phyloP scores from a whole-genome alignment of 2,888 invertebrate genomes.

The Aromia moschata region DNA sequence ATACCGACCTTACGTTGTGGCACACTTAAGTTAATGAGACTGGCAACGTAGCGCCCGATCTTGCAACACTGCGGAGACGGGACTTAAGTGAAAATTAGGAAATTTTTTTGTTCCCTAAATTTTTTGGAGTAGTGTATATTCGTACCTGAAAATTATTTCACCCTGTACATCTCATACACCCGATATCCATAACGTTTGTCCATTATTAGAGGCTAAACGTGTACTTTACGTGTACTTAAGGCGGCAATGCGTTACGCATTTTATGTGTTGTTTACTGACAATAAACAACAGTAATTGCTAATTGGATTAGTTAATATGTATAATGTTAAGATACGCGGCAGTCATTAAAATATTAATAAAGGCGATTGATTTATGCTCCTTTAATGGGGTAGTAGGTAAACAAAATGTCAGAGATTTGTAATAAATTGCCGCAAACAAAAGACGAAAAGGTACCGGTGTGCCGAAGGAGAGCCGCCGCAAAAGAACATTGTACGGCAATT shows the following conservation, averaged over 20 bases:
- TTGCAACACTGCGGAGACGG: no score
- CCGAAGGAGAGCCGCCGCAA: no score
- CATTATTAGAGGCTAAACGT: not conserved
- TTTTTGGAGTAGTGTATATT: no score
- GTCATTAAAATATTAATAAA: slow-evolving; percentile 16
- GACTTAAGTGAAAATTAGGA: no score
- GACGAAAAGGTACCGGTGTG: not conserved
- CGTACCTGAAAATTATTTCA: no score
- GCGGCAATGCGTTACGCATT: not conserved
- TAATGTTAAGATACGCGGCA: slow-evolving; percentile 7
- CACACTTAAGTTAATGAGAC: no score
- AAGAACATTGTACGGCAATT: no score
- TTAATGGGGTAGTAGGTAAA: slow-evolving; percentile 16
- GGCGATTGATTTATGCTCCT: slow-evolving; percentile 12
- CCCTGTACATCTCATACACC: not conserved
- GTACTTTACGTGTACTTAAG: not conserved
- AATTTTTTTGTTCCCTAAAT: no score
- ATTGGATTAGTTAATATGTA: slow-evolving; percentile 19
- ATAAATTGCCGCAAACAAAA: slow-evolving; percentile 6
- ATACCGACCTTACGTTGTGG: no score
- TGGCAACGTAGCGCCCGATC: no score
- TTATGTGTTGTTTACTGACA: slow-evolving; percentile 11
- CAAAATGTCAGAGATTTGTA: slow-evolving; percentile 12
- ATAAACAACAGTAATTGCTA: slow-evolving; percentile 14
- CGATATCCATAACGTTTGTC: not conserved